Conservation (phyloP, 2,113 vertebrate species). For the Epinephelus moara region DNA sequence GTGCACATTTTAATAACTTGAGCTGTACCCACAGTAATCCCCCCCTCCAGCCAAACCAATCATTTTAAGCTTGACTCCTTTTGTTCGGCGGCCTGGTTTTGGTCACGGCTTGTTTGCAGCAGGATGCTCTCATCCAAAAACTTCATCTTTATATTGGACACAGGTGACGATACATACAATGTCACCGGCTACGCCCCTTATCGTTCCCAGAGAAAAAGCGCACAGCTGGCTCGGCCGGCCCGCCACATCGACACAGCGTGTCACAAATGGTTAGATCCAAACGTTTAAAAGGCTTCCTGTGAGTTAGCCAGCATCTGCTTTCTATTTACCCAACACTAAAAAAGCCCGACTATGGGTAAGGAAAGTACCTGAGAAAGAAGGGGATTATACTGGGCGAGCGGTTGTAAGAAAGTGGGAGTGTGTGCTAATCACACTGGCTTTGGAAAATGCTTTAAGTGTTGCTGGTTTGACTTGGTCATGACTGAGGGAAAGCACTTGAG, state of each 20-base stretch:
- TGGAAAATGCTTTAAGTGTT: conserved; percentile 39
- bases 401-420: not conserved
- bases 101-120: conserved; percentile 40
- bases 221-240: conserved; percentile 49
- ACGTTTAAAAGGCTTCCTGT: conserved; percentile 68
- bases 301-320: conserved; percentile 78
- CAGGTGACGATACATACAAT: conserved; percentile 60
- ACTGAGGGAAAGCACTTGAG: conserved; percentile 24
- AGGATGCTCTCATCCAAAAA: conserved; percentile 44
- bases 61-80: conserved; percentile 16
- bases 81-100: conserved; percentile 34
- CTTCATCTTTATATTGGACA: conserved; percentile 61
- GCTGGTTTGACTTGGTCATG: conserved; percentile 15
- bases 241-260: conserved; percentile 54
- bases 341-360: conserved; percentile 11
- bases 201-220: conserved; percentile 36
- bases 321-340: conserved; percentile 71
- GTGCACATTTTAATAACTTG: conserved; percentile 43
- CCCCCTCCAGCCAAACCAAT: conserved; percentile 45
- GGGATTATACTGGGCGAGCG: conserved; percentile 13
- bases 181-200: conserved; percentile 23
- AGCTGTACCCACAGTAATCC: conserved; percentile 28
- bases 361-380: conserved; percentile 56
- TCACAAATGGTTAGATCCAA: conserved; percentile 71
- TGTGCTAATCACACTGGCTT: conserved; percentile 34